Percentiles rank a stretch among this genome's conserved stretches.
Conservation (phyloP, 2,888 invertebrate genomes). For the Chrysolina americana region DNA sequence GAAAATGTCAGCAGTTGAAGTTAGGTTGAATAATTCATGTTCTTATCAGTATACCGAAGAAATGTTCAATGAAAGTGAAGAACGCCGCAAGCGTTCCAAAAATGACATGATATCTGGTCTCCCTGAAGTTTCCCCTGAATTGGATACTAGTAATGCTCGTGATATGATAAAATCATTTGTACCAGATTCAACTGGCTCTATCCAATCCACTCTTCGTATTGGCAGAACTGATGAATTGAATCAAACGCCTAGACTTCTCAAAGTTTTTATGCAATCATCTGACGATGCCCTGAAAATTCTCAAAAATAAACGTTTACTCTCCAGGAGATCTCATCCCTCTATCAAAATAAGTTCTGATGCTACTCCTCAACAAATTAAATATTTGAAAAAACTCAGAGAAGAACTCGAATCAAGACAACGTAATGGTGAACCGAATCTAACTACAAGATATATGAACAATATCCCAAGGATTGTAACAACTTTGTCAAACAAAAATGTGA, state of each 20-base stretch:
- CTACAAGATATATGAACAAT: neutral
- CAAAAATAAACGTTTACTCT: neutral
- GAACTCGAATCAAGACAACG: constrained; percentile 6
- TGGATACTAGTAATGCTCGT: no score
- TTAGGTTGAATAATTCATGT: constrained; percentile 4
- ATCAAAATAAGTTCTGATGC: neutral
- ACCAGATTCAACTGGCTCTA: neutral
- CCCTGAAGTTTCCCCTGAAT: no score
- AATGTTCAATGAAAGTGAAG: constrained; percentile 16
- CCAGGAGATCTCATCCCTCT: neutral
- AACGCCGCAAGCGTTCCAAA: neutral
- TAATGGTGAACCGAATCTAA: neutral
- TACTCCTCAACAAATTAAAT: neutral
- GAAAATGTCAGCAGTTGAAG: neutral
- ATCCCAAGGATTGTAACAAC: neutral
- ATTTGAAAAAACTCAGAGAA: neutral
- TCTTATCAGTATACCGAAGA: neutral
- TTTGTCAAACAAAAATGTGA: neutral
- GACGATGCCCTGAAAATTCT: constrained; percentile 2
- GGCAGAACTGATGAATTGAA: neutral
- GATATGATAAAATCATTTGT: constrained; percentile 5
- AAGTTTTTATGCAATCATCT: constrained; percentile 1
- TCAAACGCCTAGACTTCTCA: neutral
- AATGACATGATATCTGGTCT: no score
- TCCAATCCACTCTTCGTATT: constrained; percentile 1